Evolutionary conservation across 2,113 vertebrate species (phyloP), one percentile per base, ranked within the genome.

Genomic region (Willisornis vidua): DNA sequence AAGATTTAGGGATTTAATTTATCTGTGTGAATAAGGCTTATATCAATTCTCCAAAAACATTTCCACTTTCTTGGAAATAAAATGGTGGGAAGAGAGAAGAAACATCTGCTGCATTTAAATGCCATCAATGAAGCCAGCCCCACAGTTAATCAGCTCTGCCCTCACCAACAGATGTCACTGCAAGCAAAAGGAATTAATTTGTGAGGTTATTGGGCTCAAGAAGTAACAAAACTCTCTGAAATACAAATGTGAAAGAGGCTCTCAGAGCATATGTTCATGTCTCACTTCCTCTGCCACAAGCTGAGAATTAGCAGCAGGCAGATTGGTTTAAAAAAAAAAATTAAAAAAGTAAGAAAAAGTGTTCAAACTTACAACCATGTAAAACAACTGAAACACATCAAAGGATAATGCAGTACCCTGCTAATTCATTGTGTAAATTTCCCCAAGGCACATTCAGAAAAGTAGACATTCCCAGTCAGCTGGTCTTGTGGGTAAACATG

Each of bases 91-190:
- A 83, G 55, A 74, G 80, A 91, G 45, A 80, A 72, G 46, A 94
- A 95, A 96, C 57, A 91, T 79, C 80, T 96, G 67, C 19, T 61
- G 11, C 7, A 45, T 33, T 48, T n/a, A 58, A 31, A 85, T 82
- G 55, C 52, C 77, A 14, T 84, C 67, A 41, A 1, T 65, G 73
- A 65, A 92, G 52, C 41, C 48, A 59, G 46, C 68, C 45, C 52
- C 1, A 0, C 19, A 78, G 49, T 87, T 93, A 73, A 87, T 94
- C 72, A 83, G 71, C 72, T 79, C 63, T 96, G 81, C 43, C 89
- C 92, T 97, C 73, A 73, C 86, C 89, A 85, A 96, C 87, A 95
- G 95, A 96, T 94, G 84, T 96, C 95, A 94, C 80, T 95, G 62
- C 61, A 95, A 90, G 73, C 73, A 95, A 91, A 94, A 96, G 59